phyloP scores from a whole-genome alignment of 2,888 invertebrate genomes.

The Agonopterix alstromeriana region DNA sequence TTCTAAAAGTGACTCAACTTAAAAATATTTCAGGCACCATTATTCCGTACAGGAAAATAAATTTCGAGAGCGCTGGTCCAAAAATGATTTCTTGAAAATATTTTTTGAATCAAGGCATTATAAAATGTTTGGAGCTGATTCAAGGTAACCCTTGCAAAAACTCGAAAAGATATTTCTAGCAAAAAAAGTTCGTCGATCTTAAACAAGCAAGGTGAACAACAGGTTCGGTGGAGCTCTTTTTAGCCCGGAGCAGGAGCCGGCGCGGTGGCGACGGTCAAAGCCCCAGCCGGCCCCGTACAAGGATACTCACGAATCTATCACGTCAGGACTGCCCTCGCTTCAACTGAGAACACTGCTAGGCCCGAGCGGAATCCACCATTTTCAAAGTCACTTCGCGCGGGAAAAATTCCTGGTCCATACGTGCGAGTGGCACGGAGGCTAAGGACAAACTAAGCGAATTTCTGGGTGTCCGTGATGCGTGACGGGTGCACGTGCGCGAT shows the following conservation, averaged over 20 bases:
- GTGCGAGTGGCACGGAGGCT: constrained; percentile 55
- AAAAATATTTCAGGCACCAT: no score
- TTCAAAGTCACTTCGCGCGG: constrained; percentile 61
- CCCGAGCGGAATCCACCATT: constrained; percentile 35
- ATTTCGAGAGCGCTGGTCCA: no score
- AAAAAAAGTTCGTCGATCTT: constrained; percentile 43
- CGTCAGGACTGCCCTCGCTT: constrained; percentile 32
- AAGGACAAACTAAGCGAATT: constrained; percentile 65
- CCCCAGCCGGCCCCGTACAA: constrained; percentile 23
- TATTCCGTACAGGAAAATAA: no score
- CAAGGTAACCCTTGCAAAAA: constrained; percentile 8
- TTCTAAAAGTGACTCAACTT: no score
- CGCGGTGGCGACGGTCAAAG: constrained; percentile 39
- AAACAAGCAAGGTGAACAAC: constrained; percentile 47
- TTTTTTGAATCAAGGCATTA: not conserved
- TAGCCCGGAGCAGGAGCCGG: constrained; percentile 29
- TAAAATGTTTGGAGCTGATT: constrained; percentile 1
- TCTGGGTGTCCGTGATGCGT: constrained; percentile 63
- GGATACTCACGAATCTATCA: constrained; percentile 51
- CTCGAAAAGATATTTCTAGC: constrained; percentile 25
- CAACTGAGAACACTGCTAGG: constrained; percentile 25
- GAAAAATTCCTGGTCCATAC: constrained; percentile 44
- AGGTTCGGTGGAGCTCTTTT: constrained; percentile 50
- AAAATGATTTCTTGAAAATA: not conserved
- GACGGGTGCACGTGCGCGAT: constrained; percentile 66